These are phyloP conservation scores for Drosophila arawakana DNA, from an alignment of 1,140 invertebrate species.

Conservation along the genomic window DNA sequence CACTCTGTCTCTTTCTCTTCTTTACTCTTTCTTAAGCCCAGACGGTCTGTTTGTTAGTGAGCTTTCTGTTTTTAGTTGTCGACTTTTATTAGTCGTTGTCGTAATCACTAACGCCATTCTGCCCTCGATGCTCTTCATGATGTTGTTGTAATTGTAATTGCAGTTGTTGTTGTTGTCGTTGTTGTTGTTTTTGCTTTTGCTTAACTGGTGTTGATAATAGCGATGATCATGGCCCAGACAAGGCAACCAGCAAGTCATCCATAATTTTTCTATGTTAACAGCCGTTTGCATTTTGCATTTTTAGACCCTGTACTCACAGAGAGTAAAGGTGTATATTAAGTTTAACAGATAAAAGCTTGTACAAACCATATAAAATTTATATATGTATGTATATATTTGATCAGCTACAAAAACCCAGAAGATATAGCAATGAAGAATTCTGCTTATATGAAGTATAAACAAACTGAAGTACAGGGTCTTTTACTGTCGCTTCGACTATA, in stretches of 20 bases:
- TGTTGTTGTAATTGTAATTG: background rate
- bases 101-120: conserved; percentile 65
- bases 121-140: background rate
- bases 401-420: no score
- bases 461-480: no score
- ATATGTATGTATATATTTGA: no score
- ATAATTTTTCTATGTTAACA: conserved; percentile 64
- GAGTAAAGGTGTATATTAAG: no score
- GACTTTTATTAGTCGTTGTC: conserved; percentile 74
- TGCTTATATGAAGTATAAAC: no score
- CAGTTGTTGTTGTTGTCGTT: conserved; percentile 2
- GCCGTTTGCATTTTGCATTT: conserved; percentile 35
- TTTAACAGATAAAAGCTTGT: no score
- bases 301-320: background rate
- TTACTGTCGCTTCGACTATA: no score
- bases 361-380: no score
- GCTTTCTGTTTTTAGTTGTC: conserved; percentile 65
- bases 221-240: conserved; percentile 64
- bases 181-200: conserved; percentile 56
- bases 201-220: conserved; percentile 77
- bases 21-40: background rate
- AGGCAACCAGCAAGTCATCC: conserved; percentile 54
- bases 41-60: background rate
- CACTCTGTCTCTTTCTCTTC: conserved; percentile 1
- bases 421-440: no score